Percentiles rank a stretch among this genome's conserved stretches.
Evolutionary conservation across 2,888 invertebrate genomes (phyloP).

Genomic region (Gerris lacustris): DNA sequence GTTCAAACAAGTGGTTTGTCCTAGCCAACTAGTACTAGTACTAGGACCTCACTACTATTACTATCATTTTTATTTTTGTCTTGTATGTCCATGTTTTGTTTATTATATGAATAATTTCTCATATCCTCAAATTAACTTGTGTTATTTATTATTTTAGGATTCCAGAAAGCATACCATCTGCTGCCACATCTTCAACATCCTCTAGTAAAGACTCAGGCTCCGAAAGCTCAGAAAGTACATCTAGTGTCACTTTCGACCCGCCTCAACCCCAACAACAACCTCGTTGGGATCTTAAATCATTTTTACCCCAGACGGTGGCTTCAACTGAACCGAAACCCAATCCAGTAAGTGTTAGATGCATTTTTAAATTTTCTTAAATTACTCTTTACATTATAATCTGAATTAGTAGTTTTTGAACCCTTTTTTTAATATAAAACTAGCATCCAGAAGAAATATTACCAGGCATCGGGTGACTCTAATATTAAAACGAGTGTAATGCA

Average conservation of each 20-base stretch:
- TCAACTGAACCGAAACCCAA: conserved; percentile 20
- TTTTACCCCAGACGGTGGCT: conserved; percentile 23
- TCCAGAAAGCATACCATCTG: not conserved
- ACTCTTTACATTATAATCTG: not conserved
- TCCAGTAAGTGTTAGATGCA: conserved; percentile 14
- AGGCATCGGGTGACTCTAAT: too few relatives aligned
- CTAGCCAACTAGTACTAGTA: too few relatives aligned
- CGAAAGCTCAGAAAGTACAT: conserved; percentile 42
- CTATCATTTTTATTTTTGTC: too few relatives aligned
- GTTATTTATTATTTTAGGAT: not conserved
- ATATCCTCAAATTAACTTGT: not conserved
- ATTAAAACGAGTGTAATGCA: too few relatives aligned
- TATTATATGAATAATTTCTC: too few relatives aligned
- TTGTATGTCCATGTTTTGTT: too few relatives aligned
- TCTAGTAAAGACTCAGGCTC: conserved; percentile 28
- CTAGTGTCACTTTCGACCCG: conserved; percentile 16
- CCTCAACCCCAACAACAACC: conserved; percentile 35
- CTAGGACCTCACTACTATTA: too few relatives aligned
- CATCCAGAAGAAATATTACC: too few relatives aligned
- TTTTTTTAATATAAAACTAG: conserved; percentile 6
- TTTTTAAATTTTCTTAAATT: conserved; percentile 1
- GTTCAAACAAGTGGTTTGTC: too few relatives aligned
- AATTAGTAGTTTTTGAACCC: conserved; percentile 6
- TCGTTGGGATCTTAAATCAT: conserved; percentile 30
- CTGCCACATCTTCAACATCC: conserved; percentile 19